Conservation (phyloP, 2,113 vertebrate species). For the Alouatta palliata region DNA sequence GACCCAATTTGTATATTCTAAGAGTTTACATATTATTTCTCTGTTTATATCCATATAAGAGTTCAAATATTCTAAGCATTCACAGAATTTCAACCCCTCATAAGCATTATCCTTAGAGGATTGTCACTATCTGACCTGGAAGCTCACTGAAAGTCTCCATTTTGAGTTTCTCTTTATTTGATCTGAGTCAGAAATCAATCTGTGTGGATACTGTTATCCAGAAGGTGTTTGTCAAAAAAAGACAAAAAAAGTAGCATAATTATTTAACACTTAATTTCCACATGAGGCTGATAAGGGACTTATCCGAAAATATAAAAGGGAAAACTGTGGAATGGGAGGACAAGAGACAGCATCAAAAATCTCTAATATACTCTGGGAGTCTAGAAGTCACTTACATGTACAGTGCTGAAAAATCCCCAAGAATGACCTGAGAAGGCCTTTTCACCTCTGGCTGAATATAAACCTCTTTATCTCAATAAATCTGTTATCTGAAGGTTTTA, state of each 20-base stretch:
- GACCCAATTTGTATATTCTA: background rate
- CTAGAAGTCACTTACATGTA: rapidly evolving
- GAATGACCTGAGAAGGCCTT: background rate
- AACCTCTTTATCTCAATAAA: background rate
- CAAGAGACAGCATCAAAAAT: background rate
- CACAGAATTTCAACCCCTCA: background rate
- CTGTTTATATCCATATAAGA: no score
- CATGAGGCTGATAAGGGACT: background rate
- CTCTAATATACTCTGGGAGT: background rate
- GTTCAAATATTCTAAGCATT: background rate
- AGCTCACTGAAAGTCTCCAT: background rate
- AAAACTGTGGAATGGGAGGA: background rate
- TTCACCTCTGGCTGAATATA: background rate
- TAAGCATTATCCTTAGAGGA: background rate
- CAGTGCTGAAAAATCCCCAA: background rate
- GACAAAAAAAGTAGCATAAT: background rate
- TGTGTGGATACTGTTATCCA: background rate
- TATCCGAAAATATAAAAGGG: background rate
- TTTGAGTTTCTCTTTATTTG: background rate
- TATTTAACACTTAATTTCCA: background rate
- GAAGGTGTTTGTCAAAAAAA: background rate
- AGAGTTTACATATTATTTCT: background rate
- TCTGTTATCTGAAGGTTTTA: background rate
- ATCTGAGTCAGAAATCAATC: background rate
- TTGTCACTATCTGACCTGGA: background rate